Base-by-base conservation (phyloP, 2,888 invertebrate genomes). In the Cylindroiulus punctatus region DNA sequence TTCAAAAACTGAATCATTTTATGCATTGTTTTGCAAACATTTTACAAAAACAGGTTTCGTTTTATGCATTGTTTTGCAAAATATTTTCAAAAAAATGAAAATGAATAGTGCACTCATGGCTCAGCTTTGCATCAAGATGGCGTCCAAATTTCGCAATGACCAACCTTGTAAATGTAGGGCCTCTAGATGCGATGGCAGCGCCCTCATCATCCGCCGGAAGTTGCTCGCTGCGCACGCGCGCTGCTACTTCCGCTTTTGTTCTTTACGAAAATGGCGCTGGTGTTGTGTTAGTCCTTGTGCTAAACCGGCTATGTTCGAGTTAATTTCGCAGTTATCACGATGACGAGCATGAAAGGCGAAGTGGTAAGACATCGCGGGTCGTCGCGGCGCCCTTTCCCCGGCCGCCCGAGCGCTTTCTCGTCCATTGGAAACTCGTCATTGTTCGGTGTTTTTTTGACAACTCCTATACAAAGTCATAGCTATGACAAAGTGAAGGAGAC, bases 271-370 rank as follows among this genome's bases (percentile, higher is more conserved):
- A 81, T 81, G 81, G 81, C 32, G 81, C 32, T 22, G 81, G 81
- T 22, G 19, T 12, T 81, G n/a, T 22, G 81, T 81, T 26, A 81
- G 26, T 5, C 0, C 22, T 26, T 81, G 3, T 65, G 4, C 40
- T 40, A 17, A 81, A 32, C 32, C 81, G 81, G 81, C 81, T 81
- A 81, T 81, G 81, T 32, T 81, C 81, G 19, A 5, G 47, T 47
- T 0, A 4, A 47, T 47, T 17, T 3, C 4, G n/a, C 30, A n/a
- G 22, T 32, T 81, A 36, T 84, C 40, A 84, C 32, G 40, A 84
- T 84, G 84, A 19, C 84, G 5, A 84, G n/a, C 22, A 84, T 84
- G 40, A 36, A 84, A 84, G 84, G 84, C 30, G 84, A 36, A 36
- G 36, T 84, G 84, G 84, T 84, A 40, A 84, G 84, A 4, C 3